Base-by-base conservation (phyloP, 2,113 vertebrate species). In the Aepyceros melampus region DNA sequence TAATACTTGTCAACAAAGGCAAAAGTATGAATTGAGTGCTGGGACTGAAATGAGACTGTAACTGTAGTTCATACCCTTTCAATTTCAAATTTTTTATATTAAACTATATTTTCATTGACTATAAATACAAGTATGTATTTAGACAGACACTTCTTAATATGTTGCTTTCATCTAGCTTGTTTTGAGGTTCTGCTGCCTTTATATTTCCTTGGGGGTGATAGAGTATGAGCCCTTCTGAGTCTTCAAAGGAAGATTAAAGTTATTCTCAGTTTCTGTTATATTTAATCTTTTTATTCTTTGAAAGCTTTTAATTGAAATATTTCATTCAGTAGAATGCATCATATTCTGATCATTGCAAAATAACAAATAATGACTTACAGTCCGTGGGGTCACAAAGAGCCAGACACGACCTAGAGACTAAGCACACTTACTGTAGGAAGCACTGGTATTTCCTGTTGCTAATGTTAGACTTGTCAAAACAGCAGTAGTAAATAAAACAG, bases 201-300 rank as follows among this genome's bases (percentile, higher is more conserved):
- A 49, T 94, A 71, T 33, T 71, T 91, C n/a, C 67, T 23, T 71
- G n/a, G n/a, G 64, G 64, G 67, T 74, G 67, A 40, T 74, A 74
- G 36, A 74, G 36, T 74, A 74, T 74, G 67, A 40, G 21, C 36
- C 67, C 67, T 71, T 89, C 17, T 92, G 27, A 67, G 15, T 85
- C 56, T 49, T 85, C 81, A 87, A 21, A 71, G 58, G 49, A 76
- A 53, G 71, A 82, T 58, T 86, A 45, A 86, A 79, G 23, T 89
- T 84, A 36, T 45, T 86, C 36, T 85, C 43, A 71, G 19, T 93
- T 86, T 88, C 76, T 74, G 31, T 62, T 89, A 47, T 19, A 56
- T 49, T 94, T 94, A 91, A 51, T 91, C 40, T 29, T 60, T 78
- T 86, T 87, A 45, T 89, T 93, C 31, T 96, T 90, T 86, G 43